Evolutionary conservation across 2,797 vertebrate genomes (phyloP), one percentile per base, ranked within the genome.

Genomic region (Urophycis tenuis): DNA sequence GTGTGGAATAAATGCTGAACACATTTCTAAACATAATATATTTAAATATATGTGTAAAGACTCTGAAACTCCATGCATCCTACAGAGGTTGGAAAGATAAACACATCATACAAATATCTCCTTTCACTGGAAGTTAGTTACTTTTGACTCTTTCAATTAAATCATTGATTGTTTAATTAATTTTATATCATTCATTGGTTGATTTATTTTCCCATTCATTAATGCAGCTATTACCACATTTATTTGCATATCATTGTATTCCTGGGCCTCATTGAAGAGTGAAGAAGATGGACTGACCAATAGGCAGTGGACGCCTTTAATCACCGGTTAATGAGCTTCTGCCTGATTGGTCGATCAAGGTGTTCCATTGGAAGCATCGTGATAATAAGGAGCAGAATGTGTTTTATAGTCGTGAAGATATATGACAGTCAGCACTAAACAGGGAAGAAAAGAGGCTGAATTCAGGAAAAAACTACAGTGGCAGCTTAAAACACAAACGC

Each of bases 401-500:
- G 22, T 60, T 60, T n/a, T n/a, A 60, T 60, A 60, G 19, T 60
- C 22, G 49, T 60, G 49, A n/a, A 60, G 15, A 60, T 60, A 60
- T 22, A 60, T 22, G 22, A 60, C 49, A 60, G 49, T 60, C 49
- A 60, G 22, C 49, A 60, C 19, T 69, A 34, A 79, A n/a, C 71
- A 49, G 75, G 41, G 82, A 74, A 85, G 77, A 64, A 83, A 75
- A 82, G 80, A 83, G 79, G 69, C 77, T 79, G 41, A 49, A 49
- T 49, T 15, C 41, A 60, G 19, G 22, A 60, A 5, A 60, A 8
- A 60, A 60, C 49, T 22, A 60, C 49, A 60, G 19, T n/a, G 41
- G 49, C 17, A 60, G 49, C 49, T 60, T 49, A 19, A 78, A 75
- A 81, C 84, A 74, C 78, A 79, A 83, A 88, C 87, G 87, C 85